Evolutionary conservation across 30 jellyfish, hydroid and myxozoan genomes (phyloP), one percentile per base, ranked within the genome.

Genomic region (Catostylus mosaicus): DNA sequence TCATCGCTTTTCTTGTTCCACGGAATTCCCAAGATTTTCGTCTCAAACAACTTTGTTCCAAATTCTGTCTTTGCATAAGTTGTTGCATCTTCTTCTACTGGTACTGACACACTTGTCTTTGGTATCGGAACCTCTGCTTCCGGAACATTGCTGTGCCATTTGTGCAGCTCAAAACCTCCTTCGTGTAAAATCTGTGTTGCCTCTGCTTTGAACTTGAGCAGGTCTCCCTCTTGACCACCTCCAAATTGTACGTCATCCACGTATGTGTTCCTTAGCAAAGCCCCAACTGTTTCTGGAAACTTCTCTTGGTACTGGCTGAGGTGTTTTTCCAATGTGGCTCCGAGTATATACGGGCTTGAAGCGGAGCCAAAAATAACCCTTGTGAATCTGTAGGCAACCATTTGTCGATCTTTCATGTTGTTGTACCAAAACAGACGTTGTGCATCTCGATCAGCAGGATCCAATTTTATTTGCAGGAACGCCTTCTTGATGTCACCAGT

Each of bases 91-190:
- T n/a, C n/a, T n/a, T n/a, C n/a, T n/a, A n/a, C n/a, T n/a, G n/a
- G n/a, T n/a, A n/a, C n/a, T n/a, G n/a, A n/a, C n/a, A n/a, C n/a
- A n/a, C n/a, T n/a, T n/a, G n/a, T n/a, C n/a, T n/a, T n/a, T n/a
- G n/a, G n/a, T n/a, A n/a, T n/a, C n/a, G n/a, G n/a, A n/a, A n/a
- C n/a, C n/a, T n/a, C n/a, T n/a, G n/a, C n/a, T n/a, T n/a, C n/a
- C n/a, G n/a, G n/a, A n/a, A n/a, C n/a, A n/a, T n/a, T n/a, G 78
- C 80, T 68, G 87, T 83, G 93, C 93, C 93, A 83, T 61, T 83
- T 83, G 88, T 67, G 79, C 43, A 83, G 80, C 32, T 26, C 47
- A 23, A 83, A 68, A 22, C 93, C 87, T 47, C 82, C 93, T 56
- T 83, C 93, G 34, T 83, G 78, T 31, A 83, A 57, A 38, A 83